phyloP scores from a whole-genome alignment of 2,888 invertebrate species.

The Cephus pygmeus region DNA sequence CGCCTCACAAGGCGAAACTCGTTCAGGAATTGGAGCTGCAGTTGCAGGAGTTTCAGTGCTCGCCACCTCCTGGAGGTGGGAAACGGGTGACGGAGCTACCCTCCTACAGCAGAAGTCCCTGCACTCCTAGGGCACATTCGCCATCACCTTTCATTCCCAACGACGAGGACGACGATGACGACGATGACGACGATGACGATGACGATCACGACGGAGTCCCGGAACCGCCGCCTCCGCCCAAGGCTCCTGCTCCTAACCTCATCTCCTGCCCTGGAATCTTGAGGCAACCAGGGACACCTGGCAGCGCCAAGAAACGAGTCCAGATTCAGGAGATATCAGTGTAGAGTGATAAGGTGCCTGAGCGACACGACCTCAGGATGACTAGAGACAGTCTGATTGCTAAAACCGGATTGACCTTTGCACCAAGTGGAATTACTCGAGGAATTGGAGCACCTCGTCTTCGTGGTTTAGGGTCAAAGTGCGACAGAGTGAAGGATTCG shows the following conservation, averaged over 20 bases:
- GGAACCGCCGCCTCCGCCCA: conserved; percentile 74
- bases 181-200: conserved; percentile 66
- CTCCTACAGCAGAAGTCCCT: conserved; percentile 50
- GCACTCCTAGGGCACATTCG: conserved; percentile 40
- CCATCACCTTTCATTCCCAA: conserved; percentile 49
- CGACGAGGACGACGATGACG: conserved; percentile 66
- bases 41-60: conserved; percentile 72
- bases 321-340: conserved; percentile 94
- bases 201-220: conserved; percentile 70
- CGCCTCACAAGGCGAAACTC: conserved; percentile 56
- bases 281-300: conserved; percentile 77
- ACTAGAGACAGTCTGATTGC: conserved; percentile 7
- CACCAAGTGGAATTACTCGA: conserved; percentile 51
- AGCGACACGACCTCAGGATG: conserved; percentile 33
- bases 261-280: conserved; percentile 72
- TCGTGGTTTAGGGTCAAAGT: not conserved
- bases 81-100: conserved; percentile 56
- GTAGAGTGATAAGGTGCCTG: conserved; percentile 65
- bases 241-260: conserved; percentile 67
- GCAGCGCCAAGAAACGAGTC: conserved; percentile 87
- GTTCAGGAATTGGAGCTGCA: conserved; percentile 71
- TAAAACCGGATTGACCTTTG: conserved; percentile 32
- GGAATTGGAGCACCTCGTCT: conserved; percentile 40
- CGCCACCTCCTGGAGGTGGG: conserved; percentile 67
- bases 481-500: not conserved